Base-by-base conservation (phyloP, 1,140 invertebrate species). In the Heliconius eleuchia region DNA sequence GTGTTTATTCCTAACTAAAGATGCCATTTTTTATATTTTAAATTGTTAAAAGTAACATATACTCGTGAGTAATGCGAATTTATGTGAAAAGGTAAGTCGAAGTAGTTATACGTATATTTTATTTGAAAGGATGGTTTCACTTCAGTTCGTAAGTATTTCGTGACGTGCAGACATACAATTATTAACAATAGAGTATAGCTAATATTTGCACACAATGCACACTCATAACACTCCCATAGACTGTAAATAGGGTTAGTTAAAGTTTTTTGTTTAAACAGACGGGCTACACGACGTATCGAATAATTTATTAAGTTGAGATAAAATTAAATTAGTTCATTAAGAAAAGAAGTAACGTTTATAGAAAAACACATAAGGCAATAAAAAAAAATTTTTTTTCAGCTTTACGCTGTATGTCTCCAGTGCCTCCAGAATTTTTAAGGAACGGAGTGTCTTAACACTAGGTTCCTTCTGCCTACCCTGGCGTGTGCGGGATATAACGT, bases 121-220 rank as follows among this genome's bases (percentile, higher is more conserved):
- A 30, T 5, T 66, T 30, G 13, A 27, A 30, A 30, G 1, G 27
- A 66, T 66, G 60, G 11, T 66, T 30, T 66, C 60, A 30, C 60
- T 66, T 30, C 60, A 18, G 27, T 66, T 66, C 60, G 60, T 27
- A 66, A 66, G 60, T 66, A 66, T 30, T 66, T 66, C 60, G 27
- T 30, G 60, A 66, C 60, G 60, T 30, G 27, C 16, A 66, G 13
- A 66, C n/a, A 60, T 60, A 60, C 55, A 60, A 4, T 72, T 72
- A 72, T 37, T 72, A 39, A 72, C 71, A 72, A 72, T 39, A 72
- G 39, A n/a, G 34, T 39, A 42, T 72, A 72, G 71, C 18, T 72
- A 72, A 72, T 72, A 42, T 72, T 72, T 37, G 71, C 34, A 72
- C 46, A 74, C 73, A 74, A 66, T 66, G 60, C 60, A 66, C 3